Base-by-base conservation (phyloP, 37 sponge, comb jelly and placozoan species). In the Dysidea cf. avara region DNA sequence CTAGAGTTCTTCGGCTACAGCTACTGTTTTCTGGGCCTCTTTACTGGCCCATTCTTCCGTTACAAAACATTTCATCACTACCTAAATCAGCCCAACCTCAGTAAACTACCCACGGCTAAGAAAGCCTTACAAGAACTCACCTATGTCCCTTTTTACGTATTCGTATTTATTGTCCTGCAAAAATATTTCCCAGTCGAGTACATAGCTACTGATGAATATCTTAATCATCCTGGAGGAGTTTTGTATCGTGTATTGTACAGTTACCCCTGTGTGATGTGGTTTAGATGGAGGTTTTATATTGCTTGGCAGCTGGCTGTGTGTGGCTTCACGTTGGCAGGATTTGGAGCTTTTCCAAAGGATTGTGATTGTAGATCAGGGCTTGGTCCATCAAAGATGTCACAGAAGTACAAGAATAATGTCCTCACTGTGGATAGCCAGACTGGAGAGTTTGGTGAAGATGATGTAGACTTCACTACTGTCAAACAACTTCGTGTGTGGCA, bases 41-140 rank as follows among this genome's bases (percentile, higher is more conserved):
- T 85, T 21, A 80, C 72, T 51, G 86, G 86, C 6, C 86, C 86
- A 24, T 85, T 80, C 61, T 79, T 69, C 51, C 72, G 56, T 7
- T 61, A 43, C 28, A 56, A 25, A 31, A 59, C 56, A 30, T 85
- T 53, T 40, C 39, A 24, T 29, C 68, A 82, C 38, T 51, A 49
- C 32, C 37, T 82, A 0, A 43, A 25, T 25, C 39, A 74, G 7
- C 75, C 74, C 24, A n/a, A 74, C 40, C 39, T 47, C 12, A n/a
- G 33, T 1, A 52, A 47, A 7, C 26, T 85, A n/a, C 53, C 53
- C 28, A 72, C 67, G 16, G 11, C 49, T 29, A 5, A 29, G 38
- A 54, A 56, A 20, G 48, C 56, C 6, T n/a, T 64, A 18, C 47
- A 66, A 54, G 62, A 60, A 9, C 39, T 82, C 39, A 39, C 39